Conservation (phyloP, 1,140 invertebrate species). For the Megathymus violae region DNA sequence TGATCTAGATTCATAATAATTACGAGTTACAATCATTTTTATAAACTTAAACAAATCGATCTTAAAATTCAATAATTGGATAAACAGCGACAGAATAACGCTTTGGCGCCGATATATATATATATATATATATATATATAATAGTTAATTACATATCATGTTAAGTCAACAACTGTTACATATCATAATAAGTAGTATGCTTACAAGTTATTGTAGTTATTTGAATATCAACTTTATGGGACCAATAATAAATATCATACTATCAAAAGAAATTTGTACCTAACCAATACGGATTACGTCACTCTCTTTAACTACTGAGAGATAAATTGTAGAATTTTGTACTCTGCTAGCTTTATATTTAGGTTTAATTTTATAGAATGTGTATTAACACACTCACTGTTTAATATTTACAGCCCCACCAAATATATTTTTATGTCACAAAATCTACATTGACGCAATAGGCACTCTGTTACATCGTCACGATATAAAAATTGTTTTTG, state of each 20-base stretch:
- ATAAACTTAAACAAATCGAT: too few relatives aligned
- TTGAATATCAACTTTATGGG: background rate
- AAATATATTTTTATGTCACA: constrained; percentile 67
- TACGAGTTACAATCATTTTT: too few relatives aligned
- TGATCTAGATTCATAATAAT: too few relatives aligned
- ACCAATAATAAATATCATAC: constrained; percentile 15
- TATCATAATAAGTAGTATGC: background rate
- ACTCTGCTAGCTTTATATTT: constrained; percentile 75
- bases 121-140: too few relatives aligned
- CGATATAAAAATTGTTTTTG: constrained; percentile 19
- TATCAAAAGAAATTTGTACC: constrained; percentile 12
- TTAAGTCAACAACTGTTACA: constrained; percentile 2
- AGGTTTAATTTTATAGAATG: constrained; percentile 64
- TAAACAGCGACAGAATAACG: too few relatives aligned
- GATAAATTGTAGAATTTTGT: constrained; percentile 60
- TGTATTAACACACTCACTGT: constrained; percentile 83
- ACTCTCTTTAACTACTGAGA: constrained; percentile 39
- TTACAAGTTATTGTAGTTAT: constrained; percentile 10
- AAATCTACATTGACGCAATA: constrained; percentile 41
- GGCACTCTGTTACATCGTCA: constrained; percentile 15
- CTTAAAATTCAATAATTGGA: too few relatives aligned
- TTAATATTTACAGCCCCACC: constrained; percentile 68
- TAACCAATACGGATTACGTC: constrained; percentile 26
- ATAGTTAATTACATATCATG: constrained; percentile 21
- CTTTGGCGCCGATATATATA: too few relatives aligned